Percentiles rank a stretch among this genome's conserved stretches.
These are phyloP conservation scores for Oligia fasciuncula DNA, from an alignment of 2,888 invertebrate species.

Conservation along the genomic window DNA sequence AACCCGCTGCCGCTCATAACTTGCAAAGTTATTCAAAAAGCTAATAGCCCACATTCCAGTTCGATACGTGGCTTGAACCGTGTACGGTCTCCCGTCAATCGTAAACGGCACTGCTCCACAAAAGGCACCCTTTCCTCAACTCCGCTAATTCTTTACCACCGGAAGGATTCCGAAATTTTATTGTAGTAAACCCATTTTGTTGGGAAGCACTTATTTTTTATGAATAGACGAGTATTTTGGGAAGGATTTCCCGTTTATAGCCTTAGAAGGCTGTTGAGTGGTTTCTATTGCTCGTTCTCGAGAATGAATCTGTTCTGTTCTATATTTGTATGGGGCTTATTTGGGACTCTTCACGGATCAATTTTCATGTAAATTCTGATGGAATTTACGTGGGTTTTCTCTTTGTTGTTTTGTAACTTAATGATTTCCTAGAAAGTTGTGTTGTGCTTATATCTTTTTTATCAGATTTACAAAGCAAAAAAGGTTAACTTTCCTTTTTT, in stretches of 20 bases:
- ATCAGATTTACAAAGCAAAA: too few relatives aligned
- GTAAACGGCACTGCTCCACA: conserved; percentile 27
- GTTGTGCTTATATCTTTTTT: background rate
- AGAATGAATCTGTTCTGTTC: conserved; percentile 38
- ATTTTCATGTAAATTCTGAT: background rate
- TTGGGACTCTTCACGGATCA: background rate
- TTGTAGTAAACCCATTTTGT: conserved; percentile 51
- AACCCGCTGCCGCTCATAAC: background rate
- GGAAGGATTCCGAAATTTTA: conserved; percentile 58
- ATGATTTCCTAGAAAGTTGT: background rate
- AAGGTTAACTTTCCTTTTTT: background rate
- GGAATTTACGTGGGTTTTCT: background rate
- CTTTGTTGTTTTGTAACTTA: background rate
- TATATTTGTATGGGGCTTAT: conserved; percentile 23
- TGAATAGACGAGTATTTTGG: conserved; percentile 60
- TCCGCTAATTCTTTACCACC: conserved; percentile 52
- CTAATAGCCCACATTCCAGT: conserved; percentile 33
- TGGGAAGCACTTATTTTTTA: conserved; percentile 61
- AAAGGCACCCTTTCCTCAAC: conserved; percentile 26
- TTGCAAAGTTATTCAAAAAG: conserved; percentile 29
- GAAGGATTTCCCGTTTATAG: conserved; percentile 46
- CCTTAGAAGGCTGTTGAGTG: conserved; percentile 26
- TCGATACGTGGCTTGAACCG: conserved; percentile 9
- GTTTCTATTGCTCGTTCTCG: conserved; percentile 39
- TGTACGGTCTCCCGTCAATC: conserved; percentile 8